Evolutionary conservation across 1,140 invertebrate genomes (phyloP).

Genomic region (Pemphigus obesinymphae): DNA sequence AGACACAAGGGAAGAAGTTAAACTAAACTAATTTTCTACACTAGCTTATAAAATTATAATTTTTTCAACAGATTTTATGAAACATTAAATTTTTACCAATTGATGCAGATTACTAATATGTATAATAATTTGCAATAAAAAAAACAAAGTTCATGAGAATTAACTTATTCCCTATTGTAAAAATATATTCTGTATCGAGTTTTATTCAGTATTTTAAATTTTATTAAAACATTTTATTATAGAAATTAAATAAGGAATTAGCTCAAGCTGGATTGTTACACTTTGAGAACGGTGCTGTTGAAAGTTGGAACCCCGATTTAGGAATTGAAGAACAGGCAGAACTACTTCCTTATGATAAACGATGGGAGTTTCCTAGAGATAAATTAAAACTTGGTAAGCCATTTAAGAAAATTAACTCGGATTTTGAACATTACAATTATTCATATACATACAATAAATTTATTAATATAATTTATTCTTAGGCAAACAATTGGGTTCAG

Average conservation of each 20-base stretch:
- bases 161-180: no score
- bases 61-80: no score
- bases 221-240: slow-evolving; percentile 32
- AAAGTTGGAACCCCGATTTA: slow-evolving; percentile 80
- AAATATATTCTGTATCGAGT: neutral
- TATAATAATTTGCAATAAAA: no score
- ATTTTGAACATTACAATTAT: neutral
- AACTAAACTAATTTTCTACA: no score
- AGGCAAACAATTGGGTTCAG: slow-evolving; percentile 81
- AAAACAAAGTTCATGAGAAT: no score
- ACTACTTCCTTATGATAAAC: slow-evolving; percentile 80
- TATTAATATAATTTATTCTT: neutral
- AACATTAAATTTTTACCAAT: no score
- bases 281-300: slow-evolving; percentile 73
- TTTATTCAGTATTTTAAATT: neutral
- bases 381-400: slow-evolving; percentile 72
- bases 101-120: no score
- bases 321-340: slow-evolving; percentile 87
- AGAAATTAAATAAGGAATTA: slow-evolving; percentile 59
- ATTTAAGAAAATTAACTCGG: neutral
- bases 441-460: neutral
- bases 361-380: slow-evolving; percentile 84
- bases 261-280: slow-evolving; percentile 64
- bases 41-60: no score
- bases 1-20: no score